Percentiles rank a stretch among this genome's conserved stretches.
phyloP scores from a whole-genome alignment of 1,140 invertebrate species.

The Uloborus diversus region DNA sequence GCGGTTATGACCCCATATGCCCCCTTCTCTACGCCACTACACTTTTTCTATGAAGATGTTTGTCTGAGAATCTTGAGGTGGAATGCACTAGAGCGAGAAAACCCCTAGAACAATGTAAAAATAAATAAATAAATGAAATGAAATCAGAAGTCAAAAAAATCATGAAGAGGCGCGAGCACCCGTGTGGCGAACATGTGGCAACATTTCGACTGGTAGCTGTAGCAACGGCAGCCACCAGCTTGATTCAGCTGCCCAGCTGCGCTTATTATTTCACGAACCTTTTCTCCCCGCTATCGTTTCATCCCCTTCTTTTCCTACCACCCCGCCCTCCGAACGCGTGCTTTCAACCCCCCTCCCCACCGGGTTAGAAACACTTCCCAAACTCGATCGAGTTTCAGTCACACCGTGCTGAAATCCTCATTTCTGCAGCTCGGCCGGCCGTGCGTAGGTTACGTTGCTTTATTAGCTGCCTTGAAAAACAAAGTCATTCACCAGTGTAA shows the following conservation, averaged over 20 bases:
- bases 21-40: no score
- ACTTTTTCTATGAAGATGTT: no score
- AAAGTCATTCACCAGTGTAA: no score
- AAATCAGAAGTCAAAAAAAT: no score
- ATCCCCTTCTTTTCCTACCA: background rate
- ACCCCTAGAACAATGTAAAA: no score
- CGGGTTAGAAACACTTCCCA: background rate
- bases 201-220: background rate
- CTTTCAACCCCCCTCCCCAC: constrained; percentile 21
- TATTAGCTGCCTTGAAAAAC: background rate
- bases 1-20: no score
- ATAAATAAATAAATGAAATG: no score
- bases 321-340: constrained; percentile 2
- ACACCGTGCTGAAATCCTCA: constrained; percentile 10
- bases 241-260: constrained; percentile 52
- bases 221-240: constrained; percentile 1
- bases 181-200: background rate
- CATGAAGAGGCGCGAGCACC: background rate
- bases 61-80: no score
- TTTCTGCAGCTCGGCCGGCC: background rate
- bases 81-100: no score
- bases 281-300: background rate
- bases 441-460: constrained; percentile 11
- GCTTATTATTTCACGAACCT: constrained; percentile 42
- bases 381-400: background rate